Conservation (phyloP, 1,140 invertebrate genomes). For the Brachionus paranguensis region DNA sequence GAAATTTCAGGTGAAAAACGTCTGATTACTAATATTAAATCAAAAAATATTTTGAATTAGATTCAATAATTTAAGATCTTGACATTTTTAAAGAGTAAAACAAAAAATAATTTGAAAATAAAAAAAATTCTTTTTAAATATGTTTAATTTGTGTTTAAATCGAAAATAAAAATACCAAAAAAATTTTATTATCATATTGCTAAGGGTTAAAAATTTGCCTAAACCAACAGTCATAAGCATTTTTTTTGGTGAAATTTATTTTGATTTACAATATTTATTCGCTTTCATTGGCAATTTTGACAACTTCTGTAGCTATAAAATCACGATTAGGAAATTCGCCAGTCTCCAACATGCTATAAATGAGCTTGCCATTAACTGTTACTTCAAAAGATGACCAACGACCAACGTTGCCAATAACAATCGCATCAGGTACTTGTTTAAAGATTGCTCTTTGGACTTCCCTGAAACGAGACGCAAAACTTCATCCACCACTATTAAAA, state of each 20-base stretch:
- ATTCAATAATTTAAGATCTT: no score
- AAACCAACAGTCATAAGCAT: background rate
- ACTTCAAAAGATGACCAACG: slow-evolving; percentile 34
- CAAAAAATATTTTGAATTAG: background rate
- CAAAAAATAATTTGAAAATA: background rate
- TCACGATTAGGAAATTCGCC: background rate
- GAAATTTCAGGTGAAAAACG: background rate
- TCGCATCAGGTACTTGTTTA: slow-evolving; percentile 22
- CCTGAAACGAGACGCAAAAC: background rate
- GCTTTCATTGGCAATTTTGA: background rate
- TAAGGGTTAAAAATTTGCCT: background rate
- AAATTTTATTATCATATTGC: background rate
- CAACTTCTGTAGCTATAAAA: background rate
- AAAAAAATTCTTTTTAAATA: no score
- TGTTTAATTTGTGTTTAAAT: background rate
- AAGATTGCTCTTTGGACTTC: background rate
- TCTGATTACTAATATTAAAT: background rate
- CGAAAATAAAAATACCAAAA: background rate
- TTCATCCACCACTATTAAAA: background rate
- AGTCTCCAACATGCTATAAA: slow-evolving; percentile 1
- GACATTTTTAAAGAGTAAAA: background rate
- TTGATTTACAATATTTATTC: background rate
- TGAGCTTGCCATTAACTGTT: background rate
- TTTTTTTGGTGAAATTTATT: background rate
- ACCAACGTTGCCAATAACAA: background rate